A percentile compares a stretch with the other conserved stretches of the same genome.
Evolutionary conservation across 2,797 vertebrate species (phyloP).

Genomic region (Ceyx erithaca): DNA sequence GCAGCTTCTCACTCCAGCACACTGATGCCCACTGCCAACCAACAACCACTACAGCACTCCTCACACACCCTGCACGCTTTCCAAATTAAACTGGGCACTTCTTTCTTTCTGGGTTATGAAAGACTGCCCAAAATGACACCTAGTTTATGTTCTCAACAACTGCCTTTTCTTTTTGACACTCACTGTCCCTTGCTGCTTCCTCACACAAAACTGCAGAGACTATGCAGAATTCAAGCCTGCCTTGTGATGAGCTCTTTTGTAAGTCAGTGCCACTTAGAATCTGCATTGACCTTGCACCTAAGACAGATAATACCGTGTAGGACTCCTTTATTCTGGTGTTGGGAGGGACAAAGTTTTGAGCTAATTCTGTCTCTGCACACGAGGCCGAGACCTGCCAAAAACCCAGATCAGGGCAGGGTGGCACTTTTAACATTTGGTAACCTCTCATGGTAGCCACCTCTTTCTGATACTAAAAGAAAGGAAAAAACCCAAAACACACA

Average conservation of each 20-base stretch:
- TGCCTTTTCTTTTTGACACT: background rate
- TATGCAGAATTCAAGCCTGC: slow-evolving; percentile 20
- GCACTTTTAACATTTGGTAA: background rate
- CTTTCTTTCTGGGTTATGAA: background rate
- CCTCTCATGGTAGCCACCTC: background rate
- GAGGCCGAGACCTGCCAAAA: background rate
- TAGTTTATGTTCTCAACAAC: background rate
- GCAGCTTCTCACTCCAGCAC: background rate
- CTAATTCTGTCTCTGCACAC: background rate
- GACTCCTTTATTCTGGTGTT: background rate
- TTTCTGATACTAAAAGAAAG: no score
- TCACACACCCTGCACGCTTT: background rate
- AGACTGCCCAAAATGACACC: slow-evolving; percentile 7
- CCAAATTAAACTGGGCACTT: background rate
- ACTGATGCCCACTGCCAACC: background rate
- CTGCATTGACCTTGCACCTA: slow-evolving; percentile 43
- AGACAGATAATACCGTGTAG: slow-evolving; percentile 2
- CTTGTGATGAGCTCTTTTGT: slow-evolving; percentile 33
- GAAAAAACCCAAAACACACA: no score
- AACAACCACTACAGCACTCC: background rate
- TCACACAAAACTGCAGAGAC: slow-evolving; percentile 4
- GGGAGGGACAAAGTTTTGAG: slow-evolving; percentile 16
- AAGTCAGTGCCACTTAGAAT: slow-evolving; percentile 31
- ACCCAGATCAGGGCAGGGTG: background rate
- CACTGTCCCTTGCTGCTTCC: background rate